Evolutionary conservation across 2,888 invertebrate genomes (phyloP).

Genomic region (Amphipyra berbera): DNA sequence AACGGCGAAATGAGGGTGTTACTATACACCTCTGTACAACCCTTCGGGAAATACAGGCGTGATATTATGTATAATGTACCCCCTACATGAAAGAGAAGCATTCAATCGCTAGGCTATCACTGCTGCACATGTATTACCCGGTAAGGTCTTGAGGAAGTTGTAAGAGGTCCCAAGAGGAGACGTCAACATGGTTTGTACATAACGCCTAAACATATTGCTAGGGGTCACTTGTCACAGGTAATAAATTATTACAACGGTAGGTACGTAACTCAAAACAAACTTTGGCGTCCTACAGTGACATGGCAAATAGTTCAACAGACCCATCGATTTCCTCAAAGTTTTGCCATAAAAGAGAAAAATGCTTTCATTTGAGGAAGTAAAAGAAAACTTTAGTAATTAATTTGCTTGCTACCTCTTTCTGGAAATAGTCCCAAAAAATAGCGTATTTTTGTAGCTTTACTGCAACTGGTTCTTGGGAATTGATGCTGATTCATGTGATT

Average conservation of each 20-base stretch:
- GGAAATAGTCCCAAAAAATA: neutral
- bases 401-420: conserved; percentile 18
- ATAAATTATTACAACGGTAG: conserved; percentile 9
- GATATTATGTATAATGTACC: too few relatives aligned
- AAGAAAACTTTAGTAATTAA: conserved; percentile 39
- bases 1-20: too few relatives aligned
- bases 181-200: neutral
- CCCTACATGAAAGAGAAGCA: too few relatives aligned
- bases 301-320: conserved; percentile 23
- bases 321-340: conserved; percentile 36
- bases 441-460: conserved; percentile 11
- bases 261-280: neutral
- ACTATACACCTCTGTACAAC: too few relatives aligned
- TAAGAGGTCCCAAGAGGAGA: neutral
- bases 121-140: neutral
- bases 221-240: neutral
- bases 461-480: too few relatives aligned
- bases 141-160: conserved; percentile 7
- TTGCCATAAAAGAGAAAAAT: conserved; percentile 47
- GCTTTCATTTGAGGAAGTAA: conserved; percentile 37
- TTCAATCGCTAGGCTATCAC: too few relatives aligned
- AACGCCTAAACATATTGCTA: neutral
- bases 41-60: too few relatives aligned
- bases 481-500: too few relatives aligned
- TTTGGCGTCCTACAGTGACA: neutral